Conservation (phyloP, 2,113 vertebrate species). For the Saguinus imperator region DNA sequence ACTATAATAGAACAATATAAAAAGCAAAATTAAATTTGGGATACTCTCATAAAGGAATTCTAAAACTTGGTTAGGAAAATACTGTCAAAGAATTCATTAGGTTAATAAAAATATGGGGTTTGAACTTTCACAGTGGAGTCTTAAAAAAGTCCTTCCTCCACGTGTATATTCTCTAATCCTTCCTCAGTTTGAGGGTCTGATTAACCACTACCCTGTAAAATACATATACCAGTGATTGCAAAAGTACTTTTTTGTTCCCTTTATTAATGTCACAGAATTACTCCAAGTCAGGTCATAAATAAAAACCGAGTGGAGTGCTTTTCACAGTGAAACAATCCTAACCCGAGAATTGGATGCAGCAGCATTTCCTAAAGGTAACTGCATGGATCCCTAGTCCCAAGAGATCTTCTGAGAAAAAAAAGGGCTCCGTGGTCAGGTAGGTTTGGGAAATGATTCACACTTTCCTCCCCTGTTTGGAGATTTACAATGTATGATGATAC, state of each 20-base stretch:
- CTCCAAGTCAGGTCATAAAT: background rate
- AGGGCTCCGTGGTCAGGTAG: background rate
- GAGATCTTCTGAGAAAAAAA: background rate
- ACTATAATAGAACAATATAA: background rate
- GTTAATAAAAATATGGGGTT: background rate
- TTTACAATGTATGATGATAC: background rate
- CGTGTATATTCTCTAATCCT: background rate
- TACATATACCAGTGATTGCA: background rate
- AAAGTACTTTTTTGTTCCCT: background rate
- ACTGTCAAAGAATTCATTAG: background rate
- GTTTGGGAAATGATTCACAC: background rate
- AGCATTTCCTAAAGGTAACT: background rate
- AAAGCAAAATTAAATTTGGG: background rate
- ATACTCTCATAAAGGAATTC: background rate
- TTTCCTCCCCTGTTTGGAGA: background rate
- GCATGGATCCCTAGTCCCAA: background rate
- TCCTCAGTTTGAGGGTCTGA: background rate
- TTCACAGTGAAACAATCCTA: background rate
- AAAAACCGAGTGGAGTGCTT: background rate
- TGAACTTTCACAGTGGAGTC: background rate
- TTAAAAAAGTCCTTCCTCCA: background rate
- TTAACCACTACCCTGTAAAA: background rate
- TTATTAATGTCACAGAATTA: background rate
- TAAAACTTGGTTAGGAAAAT: background rate
- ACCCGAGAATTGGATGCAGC: background rate